These are phyloP conservation scores for Mus spicilegus DNA, from an alignment of 2,113 vertebrate species.

Conservation along the genomic window DNA sequence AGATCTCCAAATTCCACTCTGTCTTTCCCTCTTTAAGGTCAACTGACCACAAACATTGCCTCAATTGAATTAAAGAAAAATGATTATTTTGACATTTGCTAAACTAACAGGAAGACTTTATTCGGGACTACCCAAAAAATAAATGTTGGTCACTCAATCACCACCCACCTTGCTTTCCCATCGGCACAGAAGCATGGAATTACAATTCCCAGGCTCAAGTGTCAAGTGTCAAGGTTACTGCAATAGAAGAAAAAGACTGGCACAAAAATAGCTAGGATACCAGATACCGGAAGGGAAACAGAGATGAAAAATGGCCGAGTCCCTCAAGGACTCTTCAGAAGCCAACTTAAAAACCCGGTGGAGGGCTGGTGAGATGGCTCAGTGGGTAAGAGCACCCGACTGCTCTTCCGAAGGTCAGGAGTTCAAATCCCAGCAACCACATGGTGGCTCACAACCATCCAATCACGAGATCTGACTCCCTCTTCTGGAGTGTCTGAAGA, in stretches of 20 bases:
- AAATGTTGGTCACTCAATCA: too few relatives aligned
- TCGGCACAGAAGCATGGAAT: background rate
- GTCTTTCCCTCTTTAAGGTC: background rate
- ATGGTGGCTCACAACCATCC: too few relatives aligned
- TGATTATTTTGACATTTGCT: background rate
- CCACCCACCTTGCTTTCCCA: background rate
- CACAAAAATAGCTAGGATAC: background rate
- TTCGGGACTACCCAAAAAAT: too few relatives aligned
- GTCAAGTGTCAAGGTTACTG: too few relatives aligned
- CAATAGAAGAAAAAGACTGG: background rate
- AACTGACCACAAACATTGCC: background rate
- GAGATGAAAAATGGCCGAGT: background rate
- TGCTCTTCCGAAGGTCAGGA: too few relatives aligned
- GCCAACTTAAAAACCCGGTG: too few relatives aligned
- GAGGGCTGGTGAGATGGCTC: too few relatives aligned
- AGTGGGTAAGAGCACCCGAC: too few relatives aligned
- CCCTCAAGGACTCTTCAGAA: background rate
- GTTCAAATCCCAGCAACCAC: too few relatives aligned
- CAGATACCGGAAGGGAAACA: background rate
- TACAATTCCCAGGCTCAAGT: background rate
- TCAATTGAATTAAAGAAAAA: constrained; percentile 12
- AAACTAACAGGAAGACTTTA: background rate
- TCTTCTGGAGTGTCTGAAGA: too few relatives aligned
- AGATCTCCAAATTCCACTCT: background rate
- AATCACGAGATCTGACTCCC: too few relatives aligned